phyloP scores from a whole-genome alignment of 2,113 vertebrate genomes.

The Malurus melanocephalus region DNA sequence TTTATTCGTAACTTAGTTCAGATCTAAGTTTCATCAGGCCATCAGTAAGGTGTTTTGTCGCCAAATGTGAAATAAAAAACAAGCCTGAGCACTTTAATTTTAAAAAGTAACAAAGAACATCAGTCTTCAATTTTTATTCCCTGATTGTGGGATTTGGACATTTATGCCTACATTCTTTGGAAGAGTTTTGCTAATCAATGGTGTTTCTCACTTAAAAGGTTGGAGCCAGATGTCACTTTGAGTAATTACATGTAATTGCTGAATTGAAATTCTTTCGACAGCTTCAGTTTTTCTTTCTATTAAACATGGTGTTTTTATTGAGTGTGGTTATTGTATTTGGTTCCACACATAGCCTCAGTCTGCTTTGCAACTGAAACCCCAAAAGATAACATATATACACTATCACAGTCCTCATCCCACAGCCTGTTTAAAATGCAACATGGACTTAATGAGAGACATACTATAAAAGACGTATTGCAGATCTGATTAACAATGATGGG shows the following conservation, averaged over 20 bases:
- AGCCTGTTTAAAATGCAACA: background rate
- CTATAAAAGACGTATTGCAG: background rate
- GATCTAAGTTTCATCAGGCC: background rate
- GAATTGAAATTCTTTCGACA: background rate
- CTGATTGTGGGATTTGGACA: background rate
- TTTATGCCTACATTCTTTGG: fast-evolving
- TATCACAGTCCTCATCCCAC: background rate
- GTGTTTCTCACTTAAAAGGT: background rate
- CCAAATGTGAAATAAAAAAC: background rate
- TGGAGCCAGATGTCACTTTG: background rate
- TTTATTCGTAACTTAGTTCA: background rate
- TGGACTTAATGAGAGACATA: background rate
- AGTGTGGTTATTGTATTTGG: background rate
- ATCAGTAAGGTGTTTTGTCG: background rate
- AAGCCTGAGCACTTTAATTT: background rate
- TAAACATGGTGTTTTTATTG: background rate
- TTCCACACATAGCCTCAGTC: background rate
- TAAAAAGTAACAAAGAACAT: background rate
- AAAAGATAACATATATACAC: background rate
- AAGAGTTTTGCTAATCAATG: background rate
- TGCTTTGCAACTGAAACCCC: background rate
- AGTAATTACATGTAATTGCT: background rate
- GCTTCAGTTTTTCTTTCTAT: background rate
- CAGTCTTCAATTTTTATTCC: background rate
- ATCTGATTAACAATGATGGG: background rate